Conservation (phyloP, 2,888 invertebrate species). For the Trachelus troglodyta region DNA sequence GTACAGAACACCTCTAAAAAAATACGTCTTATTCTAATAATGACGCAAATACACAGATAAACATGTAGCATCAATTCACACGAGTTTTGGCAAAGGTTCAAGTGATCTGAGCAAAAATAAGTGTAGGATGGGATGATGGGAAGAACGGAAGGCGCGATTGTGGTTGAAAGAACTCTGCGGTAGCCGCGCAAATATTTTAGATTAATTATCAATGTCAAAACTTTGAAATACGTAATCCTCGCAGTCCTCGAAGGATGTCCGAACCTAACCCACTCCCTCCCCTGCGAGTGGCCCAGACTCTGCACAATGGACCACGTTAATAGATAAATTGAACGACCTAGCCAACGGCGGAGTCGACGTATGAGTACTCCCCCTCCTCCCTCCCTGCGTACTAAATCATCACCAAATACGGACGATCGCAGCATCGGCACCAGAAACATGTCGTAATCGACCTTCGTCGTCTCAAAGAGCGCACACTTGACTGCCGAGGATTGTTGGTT, state of each 20-base stretch:
- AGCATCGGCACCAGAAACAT: conserved; percentile 5
- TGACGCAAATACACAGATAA: background rate
- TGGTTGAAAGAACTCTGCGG: too few species aligned
- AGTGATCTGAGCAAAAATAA: background rate
- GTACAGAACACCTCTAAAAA: too few species aligned
- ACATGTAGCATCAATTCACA: background rate
- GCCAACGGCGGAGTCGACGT: background rate
- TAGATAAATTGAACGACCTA: conserved; percentile 6
- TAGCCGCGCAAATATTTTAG: too few species aligned
- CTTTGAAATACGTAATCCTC: too few species aligned
- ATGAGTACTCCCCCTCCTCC: background rate
- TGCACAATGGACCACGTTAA: background rate
- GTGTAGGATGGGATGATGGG: too few species aligned
- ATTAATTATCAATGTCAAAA: too few species aligned
- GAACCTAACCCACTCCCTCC: too few species aligned
- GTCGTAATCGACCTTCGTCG: conserved; percentile 20
- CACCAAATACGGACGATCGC: conserved; percentile 20
- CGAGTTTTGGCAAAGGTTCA: background rate
- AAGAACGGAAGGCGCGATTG: too few species aligned
- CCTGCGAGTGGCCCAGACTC: too few species aligned
- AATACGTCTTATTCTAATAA: background rate
- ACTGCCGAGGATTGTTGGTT: conserved; percentile 9
- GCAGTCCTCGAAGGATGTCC: too few species aligned
- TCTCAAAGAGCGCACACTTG: background rate
- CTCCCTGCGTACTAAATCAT: conserved; percentile 12